Conservation (phyloP, 2,113 vertebrate genomes). For the Lamprologus speciosus region DNA sequence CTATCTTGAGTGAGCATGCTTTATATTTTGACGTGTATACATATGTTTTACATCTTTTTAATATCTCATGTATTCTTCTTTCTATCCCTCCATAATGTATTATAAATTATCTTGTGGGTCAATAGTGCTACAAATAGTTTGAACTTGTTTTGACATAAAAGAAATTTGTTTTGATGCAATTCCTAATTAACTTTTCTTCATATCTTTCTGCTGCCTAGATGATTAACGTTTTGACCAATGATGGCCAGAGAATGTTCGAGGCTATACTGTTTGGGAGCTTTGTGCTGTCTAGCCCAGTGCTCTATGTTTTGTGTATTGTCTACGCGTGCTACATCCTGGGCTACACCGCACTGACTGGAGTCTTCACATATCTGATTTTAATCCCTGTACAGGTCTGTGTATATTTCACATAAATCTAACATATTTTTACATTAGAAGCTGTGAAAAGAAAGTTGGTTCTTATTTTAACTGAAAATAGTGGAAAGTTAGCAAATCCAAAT, state of each 20-base stretch:
- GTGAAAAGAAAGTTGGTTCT: neutral
- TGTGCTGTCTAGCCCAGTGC: conserved; percentile 53
- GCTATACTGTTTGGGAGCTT: conserved; percentile 68
- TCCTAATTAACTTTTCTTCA: neutral
- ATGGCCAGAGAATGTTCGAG: conserved; percentile 76
- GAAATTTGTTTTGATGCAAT: neutral
- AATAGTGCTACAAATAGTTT: neutral
- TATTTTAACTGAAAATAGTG: neutral
- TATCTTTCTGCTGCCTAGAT: conserved; percentile 51
- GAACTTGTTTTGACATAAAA: neutral
- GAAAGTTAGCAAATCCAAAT: neutral
- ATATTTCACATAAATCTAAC: neutral
- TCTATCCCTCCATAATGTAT: neutral
- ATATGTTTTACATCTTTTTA: neutral
- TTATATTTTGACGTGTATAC: neutral
- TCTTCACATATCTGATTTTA: conserved; percentile 62
- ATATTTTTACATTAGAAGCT: neutral
- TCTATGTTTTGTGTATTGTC: conserved; percentile 54
- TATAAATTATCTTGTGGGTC: neutral
- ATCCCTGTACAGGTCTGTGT: conserved; percentile 71
- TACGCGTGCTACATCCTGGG: conserved; percentile 73
- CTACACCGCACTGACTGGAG: conserved; percentile 70
- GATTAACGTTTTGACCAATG: conserved; percentile 74
- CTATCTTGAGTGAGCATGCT: neutral
- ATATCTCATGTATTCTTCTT: neutral